These are phyloP conservation scores for Aramus guarauna DNA, from an alignment of 2,113 vertebrate genomes.

Conservation along the genomic window DNA sequence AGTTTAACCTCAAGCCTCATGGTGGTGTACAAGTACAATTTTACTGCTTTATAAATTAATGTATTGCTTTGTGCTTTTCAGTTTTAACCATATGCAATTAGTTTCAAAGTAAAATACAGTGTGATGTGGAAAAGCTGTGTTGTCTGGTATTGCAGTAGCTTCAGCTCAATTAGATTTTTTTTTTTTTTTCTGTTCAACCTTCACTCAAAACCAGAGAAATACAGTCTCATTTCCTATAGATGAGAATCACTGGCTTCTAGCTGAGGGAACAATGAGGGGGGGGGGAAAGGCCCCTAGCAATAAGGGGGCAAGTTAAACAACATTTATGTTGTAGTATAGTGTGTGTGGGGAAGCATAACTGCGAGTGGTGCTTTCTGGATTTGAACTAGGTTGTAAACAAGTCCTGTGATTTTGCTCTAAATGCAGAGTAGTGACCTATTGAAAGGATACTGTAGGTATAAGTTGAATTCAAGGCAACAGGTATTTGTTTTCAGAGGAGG, in stretches of 20 bases:
- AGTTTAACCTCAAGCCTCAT: conserved; percentile 57
- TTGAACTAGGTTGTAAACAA: neutral
- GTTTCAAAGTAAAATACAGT: neutral
- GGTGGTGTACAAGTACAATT: conserved; percentile 60
- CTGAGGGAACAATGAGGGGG: neutral
- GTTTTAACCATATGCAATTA: neutral
- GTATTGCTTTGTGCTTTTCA: neutral
- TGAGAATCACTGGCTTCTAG: neutral
- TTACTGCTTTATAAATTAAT: neutral
- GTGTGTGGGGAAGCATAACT: neutral
- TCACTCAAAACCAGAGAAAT: neutral
- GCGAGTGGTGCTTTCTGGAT: neutral
- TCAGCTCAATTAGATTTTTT: neutral
- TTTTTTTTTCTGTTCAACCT: neutral
- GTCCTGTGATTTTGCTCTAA: neutral
- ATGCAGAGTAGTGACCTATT: fast-evolving
- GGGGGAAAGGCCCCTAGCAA: fast-evolving
- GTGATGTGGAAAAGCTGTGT: neutral
- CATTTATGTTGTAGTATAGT: neutral
- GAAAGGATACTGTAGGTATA: neutral
- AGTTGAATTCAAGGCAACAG: neutral
- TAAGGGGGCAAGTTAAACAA: neutral
- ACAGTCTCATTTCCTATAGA: neutral
- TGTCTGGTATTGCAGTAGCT: neutral
- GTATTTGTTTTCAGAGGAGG: neutral